Evolutionary conservation across 2,888 invertebrate genomes (phyloP).

Genomic region (Sialis fuliginosa): DNA sequence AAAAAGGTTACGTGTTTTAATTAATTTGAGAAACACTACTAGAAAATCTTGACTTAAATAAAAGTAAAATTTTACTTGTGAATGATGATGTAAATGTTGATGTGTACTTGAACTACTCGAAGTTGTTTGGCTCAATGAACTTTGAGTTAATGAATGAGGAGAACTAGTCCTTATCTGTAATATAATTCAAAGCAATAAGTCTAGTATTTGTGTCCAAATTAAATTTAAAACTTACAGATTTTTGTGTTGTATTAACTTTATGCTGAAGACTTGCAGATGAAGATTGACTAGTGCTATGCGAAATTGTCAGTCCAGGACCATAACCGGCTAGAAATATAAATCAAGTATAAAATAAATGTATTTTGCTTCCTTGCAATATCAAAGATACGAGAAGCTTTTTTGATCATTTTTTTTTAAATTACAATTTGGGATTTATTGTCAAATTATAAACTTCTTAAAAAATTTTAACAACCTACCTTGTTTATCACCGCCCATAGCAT

Average conservation of each 20-base stretch:
- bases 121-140: slow-evolving; percentile 6
- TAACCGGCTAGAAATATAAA: slow-evolving; percentile 9
- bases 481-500: slow-evolving; percentile 40
- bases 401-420: no score
- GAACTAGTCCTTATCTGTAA: slow-evolving; percentile 18
- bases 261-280: slow-evolving; percentile 46
- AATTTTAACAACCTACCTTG: slow-evolving; percentile 22
- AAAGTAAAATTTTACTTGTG: slow-evolving; percentile 27
- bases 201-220: background rate
- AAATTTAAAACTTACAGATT: slow-evolving; percentile 10
- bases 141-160: slow-evolving; percentile 18
- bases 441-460: no score
- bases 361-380: no score
- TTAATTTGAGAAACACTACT: no score
- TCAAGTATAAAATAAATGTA: no score
- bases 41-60: no score
- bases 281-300: slow-evolving; percentile 47
- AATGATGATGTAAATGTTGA: slow-evolving; percentile 51
- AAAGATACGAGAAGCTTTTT: no score
- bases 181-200: background rate
- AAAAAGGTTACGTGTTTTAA: no score
- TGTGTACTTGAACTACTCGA: slow-evolving; percentile 11
- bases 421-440: no score
- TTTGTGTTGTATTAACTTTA: slow-evolving; percentile 36
- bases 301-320: slow-evolving; percentile 34